Evolutionary conservation across 2,113 vertebrate species (phyloP).

Genomic region (Willisornis vidua): DNA sequence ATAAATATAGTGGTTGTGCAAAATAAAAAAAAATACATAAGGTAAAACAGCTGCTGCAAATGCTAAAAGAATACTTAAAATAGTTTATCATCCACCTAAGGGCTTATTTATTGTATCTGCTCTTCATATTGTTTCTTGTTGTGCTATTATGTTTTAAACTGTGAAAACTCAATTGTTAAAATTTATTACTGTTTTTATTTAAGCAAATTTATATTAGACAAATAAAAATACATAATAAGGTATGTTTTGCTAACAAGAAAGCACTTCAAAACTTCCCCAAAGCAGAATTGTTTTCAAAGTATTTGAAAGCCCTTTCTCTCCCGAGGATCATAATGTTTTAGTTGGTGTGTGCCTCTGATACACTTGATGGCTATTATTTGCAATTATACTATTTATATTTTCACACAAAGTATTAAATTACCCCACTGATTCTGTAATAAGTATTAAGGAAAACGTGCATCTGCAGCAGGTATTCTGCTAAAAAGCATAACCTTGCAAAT

Average conservation of each 20-base stretch:
- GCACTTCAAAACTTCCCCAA: background rate
- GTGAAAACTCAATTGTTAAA: background rate
- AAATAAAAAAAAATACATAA: background rate
- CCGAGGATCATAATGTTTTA: background rate
- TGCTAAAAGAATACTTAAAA: background rate
- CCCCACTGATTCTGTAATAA: background rate
- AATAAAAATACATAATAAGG: background rate
- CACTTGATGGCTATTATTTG: background rate
- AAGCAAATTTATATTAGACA: background rate
- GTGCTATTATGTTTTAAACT: background rate
- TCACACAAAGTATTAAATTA: background rate
- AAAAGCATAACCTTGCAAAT: background rate
- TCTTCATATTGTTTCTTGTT: background rate
- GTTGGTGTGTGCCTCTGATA: too few species aligned
- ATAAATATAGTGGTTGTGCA: background rate
- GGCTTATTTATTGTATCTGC: background rate
- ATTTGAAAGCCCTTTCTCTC: background rate
- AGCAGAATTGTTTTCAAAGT: background rate
- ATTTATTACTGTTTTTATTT: background rate
- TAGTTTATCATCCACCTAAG: background rate
- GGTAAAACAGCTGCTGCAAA: background rate
- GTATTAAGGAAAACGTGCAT: background rate
- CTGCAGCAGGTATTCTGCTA: background rate
- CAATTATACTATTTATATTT: background rate
- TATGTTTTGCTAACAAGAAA: background rate